These are phyloP conservation scores for Pocillopora meandrina DNA, from an alignment of 92 coral and sea anemone genomes.

Conservation along the genomic window DNA sequence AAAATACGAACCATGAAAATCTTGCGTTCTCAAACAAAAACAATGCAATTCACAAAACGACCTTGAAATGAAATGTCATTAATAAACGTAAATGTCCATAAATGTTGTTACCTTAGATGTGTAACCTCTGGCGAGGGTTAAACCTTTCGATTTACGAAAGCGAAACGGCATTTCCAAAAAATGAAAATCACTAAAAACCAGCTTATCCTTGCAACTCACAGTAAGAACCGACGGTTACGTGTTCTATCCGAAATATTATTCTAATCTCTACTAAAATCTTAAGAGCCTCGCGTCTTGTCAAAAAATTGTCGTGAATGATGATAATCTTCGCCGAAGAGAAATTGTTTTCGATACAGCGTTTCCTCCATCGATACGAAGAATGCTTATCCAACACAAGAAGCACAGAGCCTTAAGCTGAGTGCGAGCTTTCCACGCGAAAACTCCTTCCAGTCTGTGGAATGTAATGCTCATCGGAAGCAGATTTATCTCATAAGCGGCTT, in stretches of 20 bases:
- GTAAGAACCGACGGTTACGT: not conserved
- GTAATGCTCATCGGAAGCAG: not conserved
- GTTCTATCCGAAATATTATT: not conserved
- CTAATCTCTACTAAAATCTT: too few relatives aligned
- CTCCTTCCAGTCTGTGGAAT: not conserved
- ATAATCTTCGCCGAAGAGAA: not conserved
- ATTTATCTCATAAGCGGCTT: conserved; percentile 3
- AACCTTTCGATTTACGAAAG: conserved; percentile 58
- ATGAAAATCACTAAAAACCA: not conserved
- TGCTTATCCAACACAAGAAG: not conserved
- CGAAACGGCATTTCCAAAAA: conserved; percentile 56
- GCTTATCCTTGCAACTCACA: not conserved
- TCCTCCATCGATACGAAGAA: not conserved
- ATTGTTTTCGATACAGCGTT: too few relatives aligned
- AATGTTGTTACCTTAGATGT: conserved; percentile 27
- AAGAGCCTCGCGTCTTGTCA: not conserved
- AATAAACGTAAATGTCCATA: not conserved
- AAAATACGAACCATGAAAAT: too few relatives aligned
- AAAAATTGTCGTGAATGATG: not conserved
- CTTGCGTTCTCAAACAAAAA: too few relatives aligned
- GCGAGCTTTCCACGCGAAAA: not conserved
- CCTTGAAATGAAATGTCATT: not conserved
- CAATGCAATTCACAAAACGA: not conserved
- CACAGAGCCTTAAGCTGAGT: not conserved
- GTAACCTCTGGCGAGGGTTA: conserved; percentile 19